Base-by-base conservation (phyloP, 2,113 vertebrate genomes). In the Ciconia boyciana region DNA sequence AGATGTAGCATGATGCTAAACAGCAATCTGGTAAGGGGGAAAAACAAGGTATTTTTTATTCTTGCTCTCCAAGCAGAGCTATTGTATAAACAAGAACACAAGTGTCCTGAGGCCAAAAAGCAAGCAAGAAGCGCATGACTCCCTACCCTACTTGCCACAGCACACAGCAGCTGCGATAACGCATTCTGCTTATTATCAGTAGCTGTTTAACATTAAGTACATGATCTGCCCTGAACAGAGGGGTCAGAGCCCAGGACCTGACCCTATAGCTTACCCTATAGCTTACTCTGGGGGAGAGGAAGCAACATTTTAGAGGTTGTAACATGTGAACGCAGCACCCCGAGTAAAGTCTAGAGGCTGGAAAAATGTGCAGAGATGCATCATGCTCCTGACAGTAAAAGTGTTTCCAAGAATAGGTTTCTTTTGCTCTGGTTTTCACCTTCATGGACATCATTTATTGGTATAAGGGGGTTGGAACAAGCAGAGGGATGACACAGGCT, bases 41-140 rank as follows among this genome's bases (percentile, higher is more conserved):
- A 68, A 88, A 93, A 91, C 94, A 96, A 72, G 77, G 82, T 83
- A 74, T 68, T 93, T 96, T 93, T 94, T 87, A 96, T 94, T 93
- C 96, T 83, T 88, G 82, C 93, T 97, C 87, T 96, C 66, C 79
- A 49, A 95, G 96, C 92, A 90, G 85, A 97, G 85, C 93, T 90
- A 77, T 95, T 96, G 96, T 95, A 96, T 90, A 95, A 96, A 95
- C 94, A 96, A 92, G 94, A 95, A 96, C 96, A 96, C 76, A 76
- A 96, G 93, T 94, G 93, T 96, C 96, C 96, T 44, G 84, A 94
- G 96, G 96, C 96, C 96, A 96, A 69, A 89, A 91, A 93, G 78
- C 66, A 36, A 96, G 94, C 77, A 91, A 96, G 96, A 52, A 82
- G 91, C 87, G 0, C 87, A 72, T 88, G 93, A 91, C 92, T 95